Evolutionary conservation across 1,140 invertebrate genomes (phyloP).

Genomic region (Cepaea nemoralis): DNA sequence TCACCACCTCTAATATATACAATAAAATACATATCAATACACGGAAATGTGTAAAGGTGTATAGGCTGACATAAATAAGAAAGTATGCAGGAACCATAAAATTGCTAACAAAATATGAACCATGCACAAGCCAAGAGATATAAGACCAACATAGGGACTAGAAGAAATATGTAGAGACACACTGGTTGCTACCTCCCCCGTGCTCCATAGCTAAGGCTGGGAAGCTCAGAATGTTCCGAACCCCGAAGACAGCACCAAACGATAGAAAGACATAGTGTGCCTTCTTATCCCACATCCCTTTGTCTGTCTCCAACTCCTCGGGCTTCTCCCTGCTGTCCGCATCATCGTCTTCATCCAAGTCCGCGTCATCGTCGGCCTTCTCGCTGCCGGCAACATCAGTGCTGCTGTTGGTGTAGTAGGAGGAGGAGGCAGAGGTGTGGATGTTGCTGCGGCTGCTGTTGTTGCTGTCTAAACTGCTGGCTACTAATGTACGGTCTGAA

Average conservation of each 20-base stretch:
- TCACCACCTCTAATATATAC: too few relatives aligned
- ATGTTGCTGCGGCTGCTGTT: constrained; percentile 36
- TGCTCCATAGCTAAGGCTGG: constrained; percentile 41
- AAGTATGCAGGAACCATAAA: too few relatives aligned
- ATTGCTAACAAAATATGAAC: too few relatives aligned
- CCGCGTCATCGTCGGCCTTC: constrained; percentile 3
- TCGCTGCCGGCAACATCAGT: constrained; percentile 12
- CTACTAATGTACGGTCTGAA: constrained; percentile 32
- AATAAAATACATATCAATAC: too few relatives aligned
- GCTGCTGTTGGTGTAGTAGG: constrained; percentile 36
- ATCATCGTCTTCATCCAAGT: constrained; percentile 28
- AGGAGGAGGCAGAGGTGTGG: constrained; percentile 19
- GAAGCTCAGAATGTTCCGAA: constrained; percentile 33
- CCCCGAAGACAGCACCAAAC: constrained; percentile 31
- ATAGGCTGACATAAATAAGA: too few relatives aligned
- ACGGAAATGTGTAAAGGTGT: too few relatives aligned
- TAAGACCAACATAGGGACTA: too few relatives aligned
- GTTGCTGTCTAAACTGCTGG: constrained; percentile 34
- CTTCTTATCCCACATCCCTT: constrained; percentile 33
- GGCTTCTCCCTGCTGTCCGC: constrained; percentile 14
- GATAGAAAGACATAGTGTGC: constrained; percentile 28
- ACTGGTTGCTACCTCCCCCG: constrained; percentile 44
- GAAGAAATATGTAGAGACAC: too few relatives aligned
- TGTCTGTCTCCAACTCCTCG: constrained; percentile 36
- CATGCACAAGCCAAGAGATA: too few relatives aligned